phyloP scores from a whole-genome alignment of 2,113 vertebrate species.

The Sceloporus undulatus region DNA sequence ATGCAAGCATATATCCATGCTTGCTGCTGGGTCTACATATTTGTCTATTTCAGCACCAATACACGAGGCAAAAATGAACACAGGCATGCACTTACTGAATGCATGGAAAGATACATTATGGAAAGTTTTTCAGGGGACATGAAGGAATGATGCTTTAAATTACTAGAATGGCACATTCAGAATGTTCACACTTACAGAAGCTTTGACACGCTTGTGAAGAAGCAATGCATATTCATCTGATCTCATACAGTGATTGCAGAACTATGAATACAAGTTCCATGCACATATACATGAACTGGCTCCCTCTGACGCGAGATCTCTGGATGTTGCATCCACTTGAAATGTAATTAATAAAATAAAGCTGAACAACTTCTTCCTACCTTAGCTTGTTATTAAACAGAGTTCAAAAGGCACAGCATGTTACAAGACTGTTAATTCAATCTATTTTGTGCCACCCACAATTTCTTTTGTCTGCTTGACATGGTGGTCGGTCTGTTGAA shows the following conservation, averaged over 20 bases:
- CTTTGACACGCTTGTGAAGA: neutral
- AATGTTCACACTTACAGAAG: neutral
- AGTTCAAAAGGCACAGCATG: constrained; percentile 3
- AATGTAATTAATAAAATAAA: neutral
- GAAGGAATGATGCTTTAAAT: neutral
- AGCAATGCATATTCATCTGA: neutral
- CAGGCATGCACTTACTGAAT: neutral
- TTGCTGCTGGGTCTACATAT: no score
- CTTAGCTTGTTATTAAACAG: neutral
- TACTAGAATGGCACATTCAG: neutral
- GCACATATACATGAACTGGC: neutral
- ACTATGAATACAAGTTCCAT: neutral
- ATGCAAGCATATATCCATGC: no score
- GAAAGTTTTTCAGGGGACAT: neutral
- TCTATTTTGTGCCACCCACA: constrained; percentile 11
- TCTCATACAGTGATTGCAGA: neutral
- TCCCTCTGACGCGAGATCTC: no score
- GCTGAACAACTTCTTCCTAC: neutral
- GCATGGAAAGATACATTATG: neutral
- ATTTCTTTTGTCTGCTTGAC: neutral
- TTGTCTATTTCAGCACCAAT: neutral
- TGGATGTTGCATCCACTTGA: no score
- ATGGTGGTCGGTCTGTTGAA: constrained; percentile 3
- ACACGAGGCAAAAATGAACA: neutral
- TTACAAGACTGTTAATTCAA: constrained; percentile 6